Evolutionary conservation across 2,888 invertebrate genomes (phyloP).

Genomic region (Leucophora obtusa): DNA sequence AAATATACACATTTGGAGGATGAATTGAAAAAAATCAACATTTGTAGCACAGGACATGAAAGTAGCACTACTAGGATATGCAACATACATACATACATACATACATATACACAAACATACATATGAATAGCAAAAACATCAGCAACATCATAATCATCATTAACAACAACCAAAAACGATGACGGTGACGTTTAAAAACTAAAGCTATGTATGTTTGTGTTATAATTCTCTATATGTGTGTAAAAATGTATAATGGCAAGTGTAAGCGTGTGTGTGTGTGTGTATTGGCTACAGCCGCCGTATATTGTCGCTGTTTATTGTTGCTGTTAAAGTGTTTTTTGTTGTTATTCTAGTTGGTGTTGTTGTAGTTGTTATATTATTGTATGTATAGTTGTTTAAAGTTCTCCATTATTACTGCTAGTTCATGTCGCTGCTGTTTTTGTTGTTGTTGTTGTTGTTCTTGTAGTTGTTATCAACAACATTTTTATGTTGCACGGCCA

Average conservation of each 20-base stretch:
- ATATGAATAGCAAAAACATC: slow-evolving; percentile 24
- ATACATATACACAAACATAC: not conserved
- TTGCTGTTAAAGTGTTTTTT: slow-evolving; percentile 56
- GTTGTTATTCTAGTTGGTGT: slow-evolving; percentile 32
- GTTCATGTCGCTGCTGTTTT: slow-evolving; percentile 28
- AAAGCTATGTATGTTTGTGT: slow-evolving; percentile 58
- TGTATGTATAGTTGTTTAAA: slow-evolving; percentile 10
- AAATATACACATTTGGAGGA: slow-evolving; percentile 6
- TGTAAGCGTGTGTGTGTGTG: slow-evolving; percentile 38
- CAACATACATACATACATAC: not conserved
- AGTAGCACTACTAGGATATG: slow-evolving; percentile 3
- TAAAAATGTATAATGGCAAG: slow-evolving; percentile 34
- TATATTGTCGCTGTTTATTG: slow-evolving; percentile 65
- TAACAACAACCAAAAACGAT: slow-evolving; percentile 29
- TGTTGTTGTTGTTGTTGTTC: too few species aligned
- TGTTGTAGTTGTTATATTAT: slow-evolving; percentile 45
- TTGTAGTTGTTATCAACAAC: slow-evolving; percentile 58
- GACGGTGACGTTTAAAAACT: slow-evolving; percentile 64
- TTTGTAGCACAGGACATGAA: too few species aligned
- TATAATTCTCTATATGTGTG: slow-evolving; percentile 60
- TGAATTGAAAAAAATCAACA: too few species aligned
- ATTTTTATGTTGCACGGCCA: slow-evolving; percentile 64
- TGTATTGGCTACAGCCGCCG: too few species aligned
- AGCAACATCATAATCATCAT: slow-evolving; percentile 39
- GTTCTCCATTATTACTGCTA: not conserved